Base-by-base conservation (phyloP, 2,797 vertebrate species). In the Galaxias olidus region DNA sequence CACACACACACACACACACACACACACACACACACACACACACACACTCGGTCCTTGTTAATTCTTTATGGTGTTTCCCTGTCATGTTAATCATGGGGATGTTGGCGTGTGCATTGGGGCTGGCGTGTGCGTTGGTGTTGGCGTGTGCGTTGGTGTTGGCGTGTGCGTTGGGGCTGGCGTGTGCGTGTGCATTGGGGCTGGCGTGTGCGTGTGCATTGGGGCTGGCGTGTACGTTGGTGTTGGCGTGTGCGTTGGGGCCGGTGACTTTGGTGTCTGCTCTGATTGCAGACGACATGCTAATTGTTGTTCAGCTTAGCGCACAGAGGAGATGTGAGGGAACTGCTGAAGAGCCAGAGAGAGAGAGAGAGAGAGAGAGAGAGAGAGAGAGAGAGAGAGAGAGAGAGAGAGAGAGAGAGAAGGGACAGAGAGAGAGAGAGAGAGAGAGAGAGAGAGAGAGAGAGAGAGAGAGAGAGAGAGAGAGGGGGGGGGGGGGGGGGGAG, bases 201-300 rank as follows among this genome's bases (percentile, higher is more conserved):
- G 6, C 4, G 71, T 43, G 59, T 58, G 61, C 62, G 61, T 67
- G 63, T n/a, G n/a, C n/a, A n/a, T n/a, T n/a, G n/a, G n/a, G n/a
- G n/a, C n/a, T n/a, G n/a, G n/a, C n/a, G n/a, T n/a, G n/a, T n/a
- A 13, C 45, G n/a, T n/a, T n/a, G n/a, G n/a, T n/a, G n/a, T n/a
- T n/a, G n/a, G n/a, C n/a, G n/a, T n/a, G n/a, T n/a, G 45, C 13
- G 45, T 9, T n/a, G n/a, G n/a, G n/a, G n/a, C n/a, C n/a, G n/a
- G n/a, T 42, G 17, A 18, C 47, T 11, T 56, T 46, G 52, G 9
- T 55, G 55, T 73, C 59, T 64, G 65, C 58, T 49, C 15, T 61
- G 71, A 70, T 66, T 74, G 55, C 64, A 65, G 63, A 66, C 59
- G 64, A 65, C 72, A 75, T 65, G 72, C 68, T 78, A 72, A 72